Evolutionary conservation across 2,113 vertebrate species (phyloP).

Genomic region (Panthera uncia): DNA sequence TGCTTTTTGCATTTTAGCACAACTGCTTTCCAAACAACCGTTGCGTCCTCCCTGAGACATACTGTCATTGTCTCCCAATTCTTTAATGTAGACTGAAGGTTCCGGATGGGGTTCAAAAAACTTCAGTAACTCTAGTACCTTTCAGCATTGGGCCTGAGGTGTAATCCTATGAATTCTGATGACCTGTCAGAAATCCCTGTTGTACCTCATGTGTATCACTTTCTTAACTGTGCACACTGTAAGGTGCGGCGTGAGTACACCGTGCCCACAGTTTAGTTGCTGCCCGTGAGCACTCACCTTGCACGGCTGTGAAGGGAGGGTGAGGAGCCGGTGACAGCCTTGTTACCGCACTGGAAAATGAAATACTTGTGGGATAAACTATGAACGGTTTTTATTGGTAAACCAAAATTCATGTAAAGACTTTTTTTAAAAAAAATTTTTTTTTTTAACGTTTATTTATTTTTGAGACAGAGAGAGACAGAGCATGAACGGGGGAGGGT

Average conservation of each 20-base stretch:
- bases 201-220: background rate
- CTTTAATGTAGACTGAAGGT: background rate
- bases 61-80: background rate
- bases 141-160: background rate
- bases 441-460: too few relatives aligned
- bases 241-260: background rate
- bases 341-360: background rate
- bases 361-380: background rate
- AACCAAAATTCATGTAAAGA: background rate
- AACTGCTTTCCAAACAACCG: background rate
- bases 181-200: background rate
- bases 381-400: background rate
- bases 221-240: background rate
- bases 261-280: background rate
- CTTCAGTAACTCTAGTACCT: background rate
- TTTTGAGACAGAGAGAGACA: too few relatives aligned
- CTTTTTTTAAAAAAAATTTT: background rate
- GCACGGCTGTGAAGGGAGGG: background rate
- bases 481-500: too few relatives aligned
- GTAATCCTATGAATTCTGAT: background rate
- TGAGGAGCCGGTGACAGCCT: background rate
- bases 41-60: rapidly evolving
- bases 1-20: background rate
- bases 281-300: background rate
- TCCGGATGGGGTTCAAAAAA: background rate